Evolutionary conservation across 2,888 invertebrate species (phyloP).

Genomic region (Hylaea fasciaria): DNA sequence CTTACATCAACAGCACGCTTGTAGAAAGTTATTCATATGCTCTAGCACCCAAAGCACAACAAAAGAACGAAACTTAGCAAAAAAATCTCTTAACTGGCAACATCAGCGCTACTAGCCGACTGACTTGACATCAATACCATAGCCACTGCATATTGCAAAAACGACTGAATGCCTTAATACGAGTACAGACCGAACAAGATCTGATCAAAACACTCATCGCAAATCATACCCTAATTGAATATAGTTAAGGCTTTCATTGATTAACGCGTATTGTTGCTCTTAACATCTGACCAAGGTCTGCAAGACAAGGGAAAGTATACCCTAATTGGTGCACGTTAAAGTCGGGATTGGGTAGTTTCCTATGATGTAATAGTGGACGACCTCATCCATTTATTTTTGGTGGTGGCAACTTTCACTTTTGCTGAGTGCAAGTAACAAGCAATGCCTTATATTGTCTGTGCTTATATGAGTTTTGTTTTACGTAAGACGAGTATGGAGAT

Average conservation of each 20-base stretch:
- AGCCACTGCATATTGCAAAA: slow-evolving; percentile 38
- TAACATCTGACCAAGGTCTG: slow-evolving; percentile 3
- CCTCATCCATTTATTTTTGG: slow-evolving; percentile 66
- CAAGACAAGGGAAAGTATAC: slow-evolving; percentile 23
- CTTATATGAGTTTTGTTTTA: slow-evolving; percentile 14
- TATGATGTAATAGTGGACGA: slow-evolving; percentile 59
- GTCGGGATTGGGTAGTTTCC: slow-evolving; percentile 26
- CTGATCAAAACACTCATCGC: slow-evolving; percentile 10
- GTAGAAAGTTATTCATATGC: no score
- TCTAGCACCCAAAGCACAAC: neutral
- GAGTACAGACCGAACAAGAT: slow-evolving; percentile 10
- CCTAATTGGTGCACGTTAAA: slow-evolving; percentile 30
- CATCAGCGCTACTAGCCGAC: slow-evolving; percentile 24
- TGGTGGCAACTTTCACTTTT: slow-evolving; percentile 68
- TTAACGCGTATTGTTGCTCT: neutral
- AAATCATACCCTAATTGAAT: slow-evolving; percentile 22
- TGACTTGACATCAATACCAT: slow-evolving; percentile 35
- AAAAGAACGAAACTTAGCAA: neutral
- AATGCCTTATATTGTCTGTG: neutral
- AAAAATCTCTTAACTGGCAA: slow-evolving; percentile 26
- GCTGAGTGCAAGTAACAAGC: slow-evolving; percentile 45
- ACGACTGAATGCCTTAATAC: slow-evolving; percentile 28
- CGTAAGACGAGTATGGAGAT: slow-evolving; percentile 23
- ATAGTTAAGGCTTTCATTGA: slow-evolving; percentile 5
- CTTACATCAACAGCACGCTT: no score